These are phyloP conservation scores for Cavia porcellus DNA, from an alignment of 2,113 vertebrate genomes.

Conservation along the genomic window DNA sequence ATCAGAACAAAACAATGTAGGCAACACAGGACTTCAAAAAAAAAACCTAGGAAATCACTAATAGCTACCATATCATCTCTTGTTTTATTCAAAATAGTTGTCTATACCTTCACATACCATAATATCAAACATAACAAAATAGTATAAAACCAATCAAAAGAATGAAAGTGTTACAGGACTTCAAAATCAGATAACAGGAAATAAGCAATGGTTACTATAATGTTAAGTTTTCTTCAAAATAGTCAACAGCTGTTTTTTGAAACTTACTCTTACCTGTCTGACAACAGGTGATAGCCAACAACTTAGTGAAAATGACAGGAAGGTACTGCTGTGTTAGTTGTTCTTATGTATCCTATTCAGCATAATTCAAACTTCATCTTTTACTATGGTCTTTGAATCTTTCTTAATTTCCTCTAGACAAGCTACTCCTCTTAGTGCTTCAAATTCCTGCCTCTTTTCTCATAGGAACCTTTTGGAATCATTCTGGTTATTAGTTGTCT, in stretches of 20 bases:
- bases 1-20: too few species aligned
- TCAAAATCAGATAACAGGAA: too few species aligned
- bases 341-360: not conserved
- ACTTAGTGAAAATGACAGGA: not conserved
- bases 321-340: not conserved
- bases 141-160: too few species aligned
- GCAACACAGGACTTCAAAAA: too few species aligned
- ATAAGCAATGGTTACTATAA: too few species aligned
- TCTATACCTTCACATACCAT: too few species aligned
- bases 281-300: not conserved
- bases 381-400: not conserved
- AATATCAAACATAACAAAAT: too few species aligned
- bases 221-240: too few species aligned
- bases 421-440: not conserved
- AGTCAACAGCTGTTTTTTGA: not conserved
- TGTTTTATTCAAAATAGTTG: too few species aligned
- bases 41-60: too few species aligned
- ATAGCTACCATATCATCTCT: too few species aligned
- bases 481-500: not conserved
- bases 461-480: not conserved
- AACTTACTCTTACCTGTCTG: not conserved
- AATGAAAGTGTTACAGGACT: too few species aligned
- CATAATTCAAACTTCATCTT: not conserved
- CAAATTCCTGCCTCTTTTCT: not conserved
- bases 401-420: not conserved